Evolutionary conservation across 2,797 vertebrate genomes (phyloP).

Genomic region (Hemibagrus guttatus): DNA sequence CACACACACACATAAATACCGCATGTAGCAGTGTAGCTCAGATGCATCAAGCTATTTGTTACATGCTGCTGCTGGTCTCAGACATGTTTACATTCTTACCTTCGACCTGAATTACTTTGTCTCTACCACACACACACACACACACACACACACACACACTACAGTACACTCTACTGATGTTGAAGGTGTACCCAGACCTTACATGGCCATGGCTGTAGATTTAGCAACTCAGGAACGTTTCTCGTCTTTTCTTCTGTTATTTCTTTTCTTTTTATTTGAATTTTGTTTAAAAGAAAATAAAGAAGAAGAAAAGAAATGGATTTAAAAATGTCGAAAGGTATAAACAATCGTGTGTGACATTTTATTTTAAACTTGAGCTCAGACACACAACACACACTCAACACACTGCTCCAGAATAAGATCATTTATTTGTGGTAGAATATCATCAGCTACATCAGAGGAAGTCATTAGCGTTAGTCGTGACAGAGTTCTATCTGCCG

Average conservation of each 20-base stretch:
- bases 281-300: neutral
- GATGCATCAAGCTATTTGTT: slow-evolving; percentile 12
- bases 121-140: slow-evolving; percentile 28
- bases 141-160: slow-evolving; percentile 24
- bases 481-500: neutral
- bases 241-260: neutral
- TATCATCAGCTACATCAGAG: too few relatives aligned
- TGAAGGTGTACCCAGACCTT: slow-evolving; percentile 19
- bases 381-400: neutral
- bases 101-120: slow-evolving; percentile 25
- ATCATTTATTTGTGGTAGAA: neutral
- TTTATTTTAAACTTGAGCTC: neutral
- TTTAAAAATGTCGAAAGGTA: neutral
- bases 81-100: slow-evolving; percentile 37
- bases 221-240: neutral
- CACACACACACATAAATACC: slow-evolving; percentile 34
- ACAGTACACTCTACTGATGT: neutral
- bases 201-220: slow-evolving; percentile 5
- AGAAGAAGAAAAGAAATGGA: neutral
- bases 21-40: neutral
- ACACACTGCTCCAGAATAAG: too few relatives aligned
- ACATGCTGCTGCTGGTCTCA: slow-evolving; percentile 15
- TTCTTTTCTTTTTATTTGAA: neutral
- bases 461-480: neutral
- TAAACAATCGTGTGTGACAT: neutral